A percentile compares a stretch with the other conserved stretches of the same genome.
These are phyloP conservation scores for Neopipo cinnamomea DNA, from an alignment of 2,113 vertebrate genomes.

Conservation along the genomic window DNA sequence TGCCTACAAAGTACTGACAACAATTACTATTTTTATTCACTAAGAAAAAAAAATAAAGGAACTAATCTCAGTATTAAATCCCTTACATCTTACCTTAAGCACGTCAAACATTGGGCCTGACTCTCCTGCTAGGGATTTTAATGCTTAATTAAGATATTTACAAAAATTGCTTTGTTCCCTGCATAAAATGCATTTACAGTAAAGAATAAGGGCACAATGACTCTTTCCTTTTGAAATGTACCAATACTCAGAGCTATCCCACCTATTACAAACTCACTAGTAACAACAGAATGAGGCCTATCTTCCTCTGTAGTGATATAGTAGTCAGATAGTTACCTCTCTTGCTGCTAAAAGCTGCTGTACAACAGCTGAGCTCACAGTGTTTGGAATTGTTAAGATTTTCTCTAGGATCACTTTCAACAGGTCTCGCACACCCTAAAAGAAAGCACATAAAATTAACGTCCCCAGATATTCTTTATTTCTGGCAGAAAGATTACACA, in stretches of 20 bases:
- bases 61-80: neutral
- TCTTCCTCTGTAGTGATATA: neutral
- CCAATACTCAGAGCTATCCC: neutral
- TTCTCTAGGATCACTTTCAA: conserved; percentile 95
- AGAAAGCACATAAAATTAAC: neutral
- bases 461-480: neutral
- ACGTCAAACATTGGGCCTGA: neutral
- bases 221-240: neutral
- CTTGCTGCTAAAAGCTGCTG: conserved; percentile 92
- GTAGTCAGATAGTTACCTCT: conserved; percentile 81
- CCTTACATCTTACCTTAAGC: neutral
- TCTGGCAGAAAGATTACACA: neutral
- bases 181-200: neutral
- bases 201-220: neutral
- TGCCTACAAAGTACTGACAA: neutral
- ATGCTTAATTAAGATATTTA: neutral
- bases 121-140: neutral
- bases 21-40: neutral
- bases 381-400: conserved; percentile 92
- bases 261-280: neutral
- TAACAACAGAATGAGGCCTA: neutral
- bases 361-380: conserved; percentile 95
- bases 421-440: conserved; percentile 92
- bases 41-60: neutral
- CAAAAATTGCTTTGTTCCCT: neutral